Base-by-base conservation (phyloP, 2,113 vertebrate genomes). In the Dunckerocampus dactyliophorus region DNA sequence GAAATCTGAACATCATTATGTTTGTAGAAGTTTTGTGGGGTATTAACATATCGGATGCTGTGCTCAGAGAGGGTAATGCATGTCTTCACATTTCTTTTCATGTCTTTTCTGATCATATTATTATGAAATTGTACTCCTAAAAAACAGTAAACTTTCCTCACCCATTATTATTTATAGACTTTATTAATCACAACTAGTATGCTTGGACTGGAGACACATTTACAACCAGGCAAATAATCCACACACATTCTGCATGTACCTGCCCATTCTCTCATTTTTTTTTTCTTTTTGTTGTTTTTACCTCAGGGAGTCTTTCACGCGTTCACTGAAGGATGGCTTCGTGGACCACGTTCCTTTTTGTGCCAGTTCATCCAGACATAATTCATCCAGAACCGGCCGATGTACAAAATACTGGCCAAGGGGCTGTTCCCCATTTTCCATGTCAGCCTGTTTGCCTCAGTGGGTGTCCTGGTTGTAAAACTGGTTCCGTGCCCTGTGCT, bases 341-440 rank as follows among this genome's bases (percentile, higher is more conserved):
- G 20, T 6, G 2, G 46, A 47, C 68, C 63, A 76, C 1, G 59
- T 82, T 65, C 72, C 78, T 75, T 89, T 82, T 19, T 75, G 88
- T 0, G 89, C 94, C 65, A 93, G 72, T 49, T 89, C 84, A 59
- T 96, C 92, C 72, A 97, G 85, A 2, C 86, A 69, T 2, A 87
- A 69, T 82, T 95, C 92, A 24, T 88, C 90, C 70, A 97, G 73
- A 47, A 91, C 77, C 0, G 77, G 55, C 50, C 89, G 82, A 6
- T 86, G 77, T 47, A 90, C 79, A 0, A 0, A 71, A 59, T 91
- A 89, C 0, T 60, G 76, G 19, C 13, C 39, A 1, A 12, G 19
- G 34, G 68, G 56, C 0, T 19, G 15, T 8, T 69, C 55, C 28
- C 1, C 53, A 14, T 78, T 48, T 56, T 69, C 55, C 28, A 67